Base-by-base conservation (phyloP, 1,140 invertebrate genomes). In the Adelges cooleyi region DNA sequence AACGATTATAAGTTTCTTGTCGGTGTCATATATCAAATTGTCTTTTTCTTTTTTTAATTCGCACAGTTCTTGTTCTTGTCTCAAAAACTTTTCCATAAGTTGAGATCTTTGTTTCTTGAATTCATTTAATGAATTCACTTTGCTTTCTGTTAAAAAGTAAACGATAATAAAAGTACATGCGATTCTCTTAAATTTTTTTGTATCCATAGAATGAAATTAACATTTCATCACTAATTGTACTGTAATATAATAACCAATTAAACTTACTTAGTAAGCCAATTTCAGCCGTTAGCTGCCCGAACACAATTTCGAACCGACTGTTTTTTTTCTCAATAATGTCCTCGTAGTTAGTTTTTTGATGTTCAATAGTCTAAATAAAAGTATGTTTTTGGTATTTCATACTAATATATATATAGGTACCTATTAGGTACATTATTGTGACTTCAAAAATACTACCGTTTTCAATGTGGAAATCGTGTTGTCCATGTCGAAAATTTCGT, bases 81-180 rank as follows among this genome's bases (percentile, higher is more conserved):
- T 46, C 9, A 62, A 46, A 46, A 62, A 62, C 13, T 62, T 62
- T 8, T 46, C 54, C 17, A 23, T 62, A 13, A 62, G 27, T 20
- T 62, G 38, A 20, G 54, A 8, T 46, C 54, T 25, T 33, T 62
- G 54, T 62, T 62, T 62, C 20, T 62, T 62, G 13, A 62, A 62
- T n/a, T 62, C 54, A n/a, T 62, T 62, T 18, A 62, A 33, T 20
- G 54, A 62, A 29, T 62, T 62, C 15, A 62, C 42, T 62, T 62
- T 62, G 11, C 54, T 62, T 0, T 62, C 54, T 62, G 17, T 3
- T 13, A 52, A 36, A 33, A 33, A 33, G 11, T 33, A 33, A 33
- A 33, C n/a, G n/a, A n/a, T n/a, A n/a, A n/a, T n/a, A n/a, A n/a
- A n/a, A n/a, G n/a, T n/a, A n/a, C n/a, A n/a, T n/a, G n/a, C n/a